These are phyloP conservation scores for Otis tarda DNA, from an alignment of 2,113 vertebrate species.

Conservation along the genomic window DNA sequence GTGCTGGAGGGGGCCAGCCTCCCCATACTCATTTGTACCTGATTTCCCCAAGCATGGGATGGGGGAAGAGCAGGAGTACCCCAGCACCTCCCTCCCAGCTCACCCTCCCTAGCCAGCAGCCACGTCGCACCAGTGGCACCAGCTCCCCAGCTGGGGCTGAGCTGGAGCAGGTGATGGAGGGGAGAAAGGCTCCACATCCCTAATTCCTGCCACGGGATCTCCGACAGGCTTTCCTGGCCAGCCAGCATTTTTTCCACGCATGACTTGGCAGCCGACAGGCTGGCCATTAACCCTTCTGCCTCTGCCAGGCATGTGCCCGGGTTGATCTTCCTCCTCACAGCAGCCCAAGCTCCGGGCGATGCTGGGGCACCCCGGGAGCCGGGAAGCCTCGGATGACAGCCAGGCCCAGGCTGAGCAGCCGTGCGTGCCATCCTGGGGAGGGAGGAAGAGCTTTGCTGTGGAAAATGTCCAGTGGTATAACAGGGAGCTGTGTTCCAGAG, in stretches of 20 bases:
- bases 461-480: neutral
- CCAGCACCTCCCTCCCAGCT: neutral
- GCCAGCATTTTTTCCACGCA: neutral
- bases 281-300: conserved; percentile 12
- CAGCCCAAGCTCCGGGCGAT: neutral
- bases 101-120: neutral
- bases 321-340: neutral
- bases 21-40: neutral
- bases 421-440: fast-evolving
- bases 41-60: neutral
- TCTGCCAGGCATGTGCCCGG: neutral
- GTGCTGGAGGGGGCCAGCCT: neutral
- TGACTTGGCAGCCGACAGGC: neutral
- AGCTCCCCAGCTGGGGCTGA: neutral
- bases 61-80: fast-evolving
- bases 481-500: neutral
- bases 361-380: neutral
- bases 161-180: conserved; percentile 4
- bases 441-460: neutral
- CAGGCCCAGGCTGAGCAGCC: neutral
- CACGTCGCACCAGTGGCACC: neutral
- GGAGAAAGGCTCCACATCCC: neutral
- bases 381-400: neutral
- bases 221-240: neutral
- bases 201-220: conserved; percentile 49